Evolutionary conservation across 2,113 vertebrate genomes (phyloP), one percentile per base, ranked within the genome.

Genomic region (Castor canadensis): DNA sequence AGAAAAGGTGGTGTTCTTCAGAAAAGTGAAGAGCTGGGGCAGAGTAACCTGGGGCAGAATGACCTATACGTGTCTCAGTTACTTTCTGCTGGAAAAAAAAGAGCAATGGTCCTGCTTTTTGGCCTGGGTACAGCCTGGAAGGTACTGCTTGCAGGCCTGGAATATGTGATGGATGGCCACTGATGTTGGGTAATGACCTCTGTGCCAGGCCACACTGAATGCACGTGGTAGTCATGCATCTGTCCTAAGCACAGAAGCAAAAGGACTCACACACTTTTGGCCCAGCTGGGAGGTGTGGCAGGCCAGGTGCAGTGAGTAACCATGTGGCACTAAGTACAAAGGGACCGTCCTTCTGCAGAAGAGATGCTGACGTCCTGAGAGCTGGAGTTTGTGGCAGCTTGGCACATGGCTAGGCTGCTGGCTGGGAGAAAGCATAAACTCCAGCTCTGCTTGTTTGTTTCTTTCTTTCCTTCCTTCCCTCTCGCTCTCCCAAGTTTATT

Each of bases 401-500:
- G 67, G 87, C 32, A 22, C 60, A 40, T 45, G 71, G 56, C 79
- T 24, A 6, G 38, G 19, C 77, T 24, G 3, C 13, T 4, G 12
- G 49, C 62, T 20, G 56, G 69, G 45, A 83, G 88, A 89, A 71
- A 82, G 47, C 26, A 2, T 30, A 72, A 69, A 40, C 92, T 43
- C 58, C 93, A 93, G 64, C 81, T 64, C 19, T n/a, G 3, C 92
- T 91, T 77, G 82, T 87, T 91, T 97, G 92, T 95, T 95, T 96
- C 73, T 91, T 89, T 88, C 96, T 95, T 90, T 58, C 92, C 77
- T 95, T 91, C 76, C n/a, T 95, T 52, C 56, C 45, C 20, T 83
- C 93, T 90, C 54, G n/a, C 69, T 88, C 69, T 75, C 56, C 82
- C 72, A 84, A 93, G 91, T 95, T 97, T 97, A 91, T 96, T 97